Evolutionary conservation across 2,113 vertebrate genomes (phyloP), one percentile per base, ranked within the genome.

Genomic region (Grammomys surdaster): DNA sequence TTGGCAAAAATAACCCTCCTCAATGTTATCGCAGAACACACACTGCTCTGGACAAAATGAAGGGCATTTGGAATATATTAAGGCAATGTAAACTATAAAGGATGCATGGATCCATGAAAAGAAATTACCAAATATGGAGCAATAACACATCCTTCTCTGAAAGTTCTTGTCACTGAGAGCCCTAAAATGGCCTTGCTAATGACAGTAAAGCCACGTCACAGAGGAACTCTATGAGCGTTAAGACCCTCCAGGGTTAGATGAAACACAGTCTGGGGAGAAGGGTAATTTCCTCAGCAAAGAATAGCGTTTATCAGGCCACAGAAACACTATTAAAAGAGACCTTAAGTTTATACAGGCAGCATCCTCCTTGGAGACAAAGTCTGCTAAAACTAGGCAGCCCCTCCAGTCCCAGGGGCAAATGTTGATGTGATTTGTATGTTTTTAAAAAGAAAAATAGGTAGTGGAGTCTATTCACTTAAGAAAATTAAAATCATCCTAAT

Each of bases 121-220:
- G 43, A 91, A 82, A 95, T 81, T 36, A 75, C 12, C 78, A 80
- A 75, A 58, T 75, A 88, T 80, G 17, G 58, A 96, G n/a, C n/a
- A 88, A n/a, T 54, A 65, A 33, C 12, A 33, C n/a, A 78, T 63
- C 16, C 76, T 13, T 26, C 22, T 40, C 54, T 48, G 9, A 0
- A 4, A 70, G 24, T 58, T 88, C 72, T 72, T 22, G 20, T n/a
- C 51, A 60, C 46, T 16, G 0, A 81, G 51, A 70, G 10, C 1
- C 8, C 92, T 95, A 77, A 89, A 56, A 65, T 28, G 31, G 5
- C 43, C 81, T 91, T n/a, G 22, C 31, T 89, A 72, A 90, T 36
- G 67, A 82, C 3, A 13, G 28, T n/a, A 46, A 86, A 90, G 40
- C 19, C 33, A 70, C 22, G 33, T 48, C 17, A 33, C 58, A 90